Conservation (phyloP, 2,113 vertebrate genomes). For the Microcebus jonahi region DNA sequence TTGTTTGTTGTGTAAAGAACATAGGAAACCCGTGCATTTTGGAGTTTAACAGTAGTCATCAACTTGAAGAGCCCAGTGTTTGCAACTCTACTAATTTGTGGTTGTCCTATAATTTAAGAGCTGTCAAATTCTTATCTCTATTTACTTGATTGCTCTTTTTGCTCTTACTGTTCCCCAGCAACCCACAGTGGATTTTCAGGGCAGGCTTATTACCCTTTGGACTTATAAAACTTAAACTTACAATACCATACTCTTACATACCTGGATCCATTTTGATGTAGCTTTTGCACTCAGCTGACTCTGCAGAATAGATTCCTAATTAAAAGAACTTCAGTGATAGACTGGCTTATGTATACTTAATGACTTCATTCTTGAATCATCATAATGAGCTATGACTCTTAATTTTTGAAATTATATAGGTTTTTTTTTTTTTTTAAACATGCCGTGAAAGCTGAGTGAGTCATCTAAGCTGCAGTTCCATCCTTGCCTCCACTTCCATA, state of each 20-base stretch:
- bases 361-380: slow-evolving; percentile 40
- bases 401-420: slow-evolving; percentile 27
- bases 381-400: background rate
- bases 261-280: background rate
- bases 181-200: background rate
- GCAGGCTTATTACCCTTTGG: background rate
- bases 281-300: background rate
- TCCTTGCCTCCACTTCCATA: background rate
- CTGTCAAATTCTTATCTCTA: background rate
- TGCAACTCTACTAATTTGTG: background rate
- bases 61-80: background rate
- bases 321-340: background rate
- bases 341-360: background rate
- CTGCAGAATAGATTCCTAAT: background rate
- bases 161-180: background rate
- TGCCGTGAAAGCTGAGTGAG: slow-evolving; percentile 1
- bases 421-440: background rate
- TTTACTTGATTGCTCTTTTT: background rate
- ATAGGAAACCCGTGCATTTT: background rate
- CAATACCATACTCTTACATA: background rate
- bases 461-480: background rate
- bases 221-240: background rate
- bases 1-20: background rate
- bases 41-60: background rate
- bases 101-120: slow-evolving; percentile 9